phyloP scores from a whole-genome alignment of 2,888 invertebrate species.

The Nemurella pictetii region DNA sequence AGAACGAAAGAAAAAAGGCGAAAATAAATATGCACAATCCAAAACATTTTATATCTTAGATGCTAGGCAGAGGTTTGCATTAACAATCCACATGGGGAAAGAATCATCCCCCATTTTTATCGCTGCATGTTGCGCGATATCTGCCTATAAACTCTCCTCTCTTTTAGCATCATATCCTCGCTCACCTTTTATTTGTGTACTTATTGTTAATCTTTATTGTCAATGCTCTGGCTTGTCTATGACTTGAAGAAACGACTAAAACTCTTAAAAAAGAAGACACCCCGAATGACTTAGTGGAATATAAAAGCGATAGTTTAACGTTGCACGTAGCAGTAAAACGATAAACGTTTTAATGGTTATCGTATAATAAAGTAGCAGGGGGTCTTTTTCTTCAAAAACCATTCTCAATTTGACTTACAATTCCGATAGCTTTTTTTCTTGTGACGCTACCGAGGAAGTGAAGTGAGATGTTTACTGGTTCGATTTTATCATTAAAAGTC shows the following conservation, averaged over 20 bases:
- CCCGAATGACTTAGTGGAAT: conserved; percentile 15
- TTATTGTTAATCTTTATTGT: conserved; percentile 29
- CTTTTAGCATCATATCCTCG: not conserved
- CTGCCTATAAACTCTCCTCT: not conserved
- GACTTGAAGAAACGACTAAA: conserved; percentile 7
- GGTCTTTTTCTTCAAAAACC: conserved; percentile 11
- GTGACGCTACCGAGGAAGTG: too few relatives aligned
- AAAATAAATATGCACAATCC: not conserved
- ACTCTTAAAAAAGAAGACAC: conserved; percentile 21
- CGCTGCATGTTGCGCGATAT: not conserved
- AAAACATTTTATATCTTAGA: not conserved
- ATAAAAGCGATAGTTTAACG: conserved; percentile 24
- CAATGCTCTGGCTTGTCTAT: conserved; percentile 14
- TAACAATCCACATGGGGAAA: not conserved
- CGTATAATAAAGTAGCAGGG: conserved; percentile 29
- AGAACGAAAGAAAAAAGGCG: not conserved
- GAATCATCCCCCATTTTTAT: not conserved
- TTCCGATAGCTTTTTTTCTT: not conserved
- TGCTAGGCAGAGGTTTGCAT: not conserved
- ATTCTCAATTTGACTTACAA: not conserved
- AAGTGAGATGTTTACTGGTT: conserved; percentile 2
- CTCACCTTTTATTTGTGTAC: conserved; percentile 28
- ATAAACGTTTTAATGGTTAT: conserved; percentile 19
- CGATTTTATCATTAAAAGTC: conserved; percentile 8
- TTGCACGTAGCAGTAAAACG: conserved; percentile 1